These are phyloP conservation scores for Sebastes diaconus DNA, from an alignment of 2,797 vertebrate species.

Conservation along the genomic window DNA sequence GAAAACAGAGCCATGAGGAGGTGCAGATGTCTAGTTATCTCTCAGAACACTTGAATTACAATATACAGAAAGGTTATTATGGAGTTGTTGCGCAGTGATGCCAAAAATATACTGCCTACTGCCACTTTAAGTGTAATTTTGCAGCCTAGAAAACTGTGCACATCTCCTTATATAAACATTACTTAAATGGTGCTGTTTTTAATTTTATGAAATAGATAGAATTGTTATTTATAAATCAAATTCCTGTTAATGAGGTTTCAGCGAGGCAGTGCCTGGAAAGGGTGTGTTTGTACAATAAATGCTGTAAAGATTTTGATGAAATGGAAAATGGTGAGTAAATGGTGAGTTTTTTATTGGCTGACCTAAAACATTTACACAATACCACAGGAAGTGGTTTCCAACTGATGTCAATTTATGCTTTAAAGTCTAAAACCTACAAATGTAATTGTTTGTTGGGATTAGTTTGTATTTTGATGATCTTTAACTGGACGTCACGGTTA, in stretches of 20 bases:
- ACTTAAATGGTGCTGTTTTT: neutral
- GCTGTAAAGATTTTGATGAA: neutral
- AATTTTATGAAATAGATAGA: neutral
- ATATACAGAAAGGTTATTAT: fast-evolving
- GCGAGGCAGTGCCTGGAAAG: neutral
- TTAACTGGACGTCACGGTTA: neutral
- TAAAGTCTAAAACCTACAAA: neutral
- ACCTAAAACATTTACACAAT: neutral
- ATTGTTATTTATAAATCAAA: neutral
- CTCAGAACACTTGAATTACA: no score
- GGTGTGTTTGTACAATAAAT: neutral
- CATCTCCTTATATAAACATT: neutral
- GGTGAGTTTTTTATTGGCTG: no score
- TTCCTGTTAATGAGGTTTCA: no score
- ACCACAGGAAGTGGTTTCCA: neutral
- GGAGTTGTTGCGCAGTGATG: fast-evolving
- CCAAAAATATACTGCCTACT: no score
- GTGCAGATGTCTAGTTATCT: no score
- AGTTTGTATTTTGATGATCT: neutral
- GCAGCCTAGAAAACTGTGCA: neutral
- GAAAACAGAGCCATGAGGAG: no score
- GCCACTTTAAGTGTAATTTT: neutral
- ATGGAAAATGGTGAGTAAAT: neutral
- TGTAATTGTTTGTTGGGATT: no score
- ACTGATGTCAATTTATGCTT: neutral